These are phyloP conservation scores for Petroica traversi DNA, from an alignment of 2,113 vertebrate species.

Conservation along the genomic window DNA sequence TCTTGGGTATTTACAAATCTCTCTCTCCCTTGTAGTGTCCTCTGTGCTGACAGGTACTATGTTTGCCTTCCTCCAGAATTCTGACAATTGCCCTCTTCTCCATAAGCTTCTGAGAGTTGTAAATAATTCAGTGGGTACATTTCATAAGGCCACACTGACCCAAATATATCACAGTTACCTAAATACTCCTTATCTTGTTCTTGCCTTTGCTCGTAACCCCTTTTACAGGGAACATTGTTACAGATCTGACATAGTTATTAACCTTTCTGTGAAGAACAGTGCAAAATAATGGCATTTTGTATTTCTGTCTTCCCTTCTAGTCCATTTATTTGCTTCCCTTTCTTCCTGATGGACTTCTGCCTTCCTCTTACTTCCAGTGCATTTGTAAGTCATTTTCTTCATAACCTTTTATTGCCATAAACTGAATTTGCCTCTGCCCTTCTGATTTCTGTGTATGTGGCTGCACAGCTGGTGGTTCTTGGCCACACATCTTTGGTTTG, in stretches of 20 bases:
- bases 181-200: constrained; percentile 56
- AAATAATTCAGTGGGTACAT: constrained; percentile 24
- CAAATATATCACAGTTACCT: constrained; percentile 58
- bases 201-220: constrained; percentile 26
- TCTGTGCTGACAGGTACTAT: neutral
- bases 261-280: constrained; percentile 26
- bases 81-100: neutral
- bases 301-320: constrained; percentile 5
- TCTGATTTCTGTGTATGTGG: neutral
- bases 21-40: neutral
- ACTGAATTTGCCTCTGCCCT: neutral
- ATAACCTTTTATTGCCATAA: neutral
- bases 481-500: neutral
- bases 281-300: constrained; percentile 27
- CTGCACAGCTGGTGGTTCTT: neutral
- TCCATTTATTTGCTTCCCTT: neutral
- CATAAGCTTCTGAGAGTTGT: neutral
- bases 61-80: neutral
- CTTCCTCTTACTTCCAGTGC: neutral
- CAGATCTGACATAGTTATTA: constrained; percentile 50
- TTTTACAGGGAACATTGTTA: constrained; percentile 23
- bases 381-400: neutral
- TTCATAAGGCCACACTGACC: constrained; percentile 18
- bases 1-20: neutral
- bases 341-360: neutral